Conservation (phyloP, 2,113 vertebrate genomes). For the Dromas ardeola region DNA sequence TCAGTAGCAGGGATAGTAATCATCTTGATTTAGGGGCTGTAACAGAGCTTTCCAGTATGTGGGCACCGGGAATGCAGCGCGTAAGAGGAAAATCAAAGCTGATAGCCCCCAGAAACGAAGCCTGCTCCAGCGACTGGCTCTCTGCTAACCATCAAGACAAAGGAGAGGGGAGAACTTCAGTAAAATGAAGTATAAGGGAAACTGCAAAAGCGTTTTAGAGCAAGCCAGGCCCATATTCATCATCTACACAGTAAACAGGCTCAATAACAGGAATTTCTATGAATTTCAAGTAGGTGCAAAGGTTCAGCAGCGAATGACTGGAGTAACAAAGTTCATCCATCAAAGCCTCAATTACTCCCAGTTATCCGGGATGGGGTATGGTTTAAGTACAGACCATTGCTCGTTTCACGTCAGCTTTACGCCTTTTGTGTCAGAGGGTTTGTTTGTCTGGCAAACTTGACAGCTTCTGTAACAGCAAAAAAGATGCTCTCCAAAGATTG, state of each 20-base stretch:
- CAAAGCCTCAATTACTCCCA: conserved; percentile 33
- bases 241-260: conserved; percentile 9
- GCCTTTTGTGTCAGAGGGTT: not conserved
- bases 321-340: conserved; percentile 30
- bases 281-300: conserved; percentile 43
- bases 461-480: not conserved
- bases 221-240: not conserved
- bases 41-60: not conserved
- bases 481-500: not conserved
- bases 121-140: not conserved
- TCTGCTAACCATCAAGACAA: not conserved
- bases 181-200: not conserved
- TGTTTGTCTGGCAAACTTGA: not conserved
- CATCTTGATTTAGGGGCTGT: not conserved
- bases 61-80: accelerated
- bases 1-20: not conserved
- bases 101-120: not conserved
- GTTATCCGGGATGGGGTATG: not conserved
- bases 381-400: not conserved
- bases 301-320: not conserved
- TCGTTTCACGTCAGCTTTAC: not conserved
- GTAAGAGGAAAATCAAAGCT: not conserved
- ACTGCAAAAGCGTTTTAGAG: not conserved
- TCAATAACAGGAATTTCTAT: conserved; percentile 27
- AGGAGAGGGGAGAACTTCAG: not conserved